phyloP scores from a whole-genome alignment of 2,113 vertebrate species.

The Nannobrachium achirus region DNA sequence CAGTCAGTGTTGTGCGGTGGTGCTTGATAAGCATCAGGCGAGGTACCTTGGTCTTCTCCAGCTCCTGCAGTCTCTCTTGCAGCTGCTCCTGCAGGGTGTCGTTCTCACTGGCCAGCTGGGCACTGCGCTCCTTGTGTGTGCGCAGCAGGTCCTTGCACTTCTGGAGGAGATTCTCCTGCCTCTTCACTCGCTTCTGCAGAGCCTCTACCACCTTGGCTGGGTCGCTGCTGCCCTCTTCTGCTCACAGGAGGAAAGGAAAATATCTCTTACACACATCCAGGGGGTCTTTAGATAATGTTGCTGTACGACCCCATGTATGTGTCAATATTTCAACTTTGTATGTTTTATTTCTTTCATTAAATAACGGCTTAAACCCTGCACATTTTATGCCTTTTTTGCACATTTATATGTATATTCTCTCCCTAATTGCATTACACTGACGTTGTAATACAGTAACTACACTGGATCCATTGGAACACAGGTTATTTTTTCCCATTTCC shows the following conservation, averaged over 20 bases:
- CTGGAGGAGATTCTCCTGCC: constrained; percentile 91
- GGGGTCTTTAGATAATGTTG: no score
- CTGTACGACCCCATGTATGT: no score
- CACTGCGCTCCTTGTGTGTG: constrained; percentile 85
- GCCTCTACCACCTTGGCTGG: constrained; percentile 79
- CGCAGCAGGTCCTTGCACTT: constrained; percentile 87
- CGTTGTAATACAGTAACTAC: no score
- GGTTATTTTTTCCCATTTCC: no score
- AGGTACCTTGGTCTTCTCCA: constrained; percentile 94
- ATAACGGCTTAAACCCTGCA: no score
- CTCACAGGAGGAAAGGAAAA: constrained; percentile 40
- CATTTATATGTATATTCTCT: no score
- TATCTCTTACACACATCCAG: no score
- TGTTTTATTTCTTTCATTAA: no score
- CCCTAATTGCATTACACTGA: no score
- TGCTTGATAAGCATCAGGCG: constrained; percentile 1
- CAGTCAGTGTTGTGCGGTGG: neutral
- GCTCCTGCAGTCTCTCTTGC: constrained; percentile 92
- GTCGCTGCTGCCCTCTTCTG: constrained; percentile 78
- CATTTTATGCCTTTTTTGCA: no score
- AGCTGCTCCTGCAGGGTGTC: constrained; percentile 94
- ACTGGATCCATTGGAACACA: no score
- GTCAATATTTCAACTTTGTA: no score
- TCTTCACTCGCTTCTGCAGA: constrained; percentile 86
- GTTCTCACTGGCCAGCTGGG: constrained; percentile 88